phyloP scores from a whole-genome alignment of 1,140 invertebrate species.

The Drosophila kanapiae region DNA sequence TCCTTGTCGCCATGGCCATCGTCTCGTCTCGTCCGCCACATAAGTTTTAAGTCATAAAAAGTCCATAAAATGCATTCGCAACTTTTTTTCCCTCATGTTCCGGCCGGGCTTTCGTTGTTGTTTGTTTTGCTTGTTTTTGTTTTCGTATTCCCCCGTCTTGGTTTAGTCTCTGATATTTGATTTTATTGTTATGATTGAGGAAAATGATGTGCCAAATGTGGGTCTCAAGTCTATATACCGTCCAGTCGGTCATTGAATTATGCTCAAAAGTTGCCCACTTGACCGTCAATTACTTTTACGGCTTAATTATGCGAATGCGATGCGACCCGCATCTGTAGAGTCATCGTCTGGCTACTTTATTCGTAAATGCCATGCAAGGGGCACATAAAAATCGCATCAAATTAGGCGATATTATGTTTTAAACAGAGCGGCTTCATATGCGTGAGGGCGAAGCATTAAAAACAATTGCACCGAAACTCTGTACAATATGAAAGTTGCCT shows the following conservation, averaged over 20 bases:
- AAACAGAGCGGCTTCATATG: slow-evolving; percentile 7
- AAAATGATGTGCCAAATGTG: slow-evolving; percentile 79
- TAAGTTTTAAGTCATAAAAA: slow-evolving; percentile 83
- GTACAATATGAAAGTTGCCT: slow-evolving; percentile 25
- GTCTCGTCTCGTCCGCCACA: slow-evolving; percentile 48
- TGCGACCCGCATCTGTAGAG: slow-evolving; percentile 54
- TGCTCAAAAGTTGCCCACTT: slow-evolving; percentile 73
- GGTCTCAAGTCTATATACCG: slow-evolving; percentile 10
- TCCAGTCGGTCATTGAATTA: slow-evolving; percentile 60
- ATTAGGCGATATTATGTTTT: slow-evolving; percentile 19
- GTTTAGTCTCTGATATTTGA: slow-evolving; percentile 64
- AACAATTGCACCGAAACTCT: slow-evolving; percentile 28
- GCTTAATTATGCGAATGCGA: slow-evolving; percentile 71
- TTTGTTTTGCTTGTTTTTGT: slow-evolving; percentile 43
- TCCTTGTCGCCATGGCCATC: slow-evolving; percentile 28
- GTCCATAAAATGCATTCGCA: slow-evolving; percentile 80
- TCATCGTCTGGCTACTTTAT: slow-evolving; percentile 20
- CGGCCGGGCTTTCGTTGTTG: slow-evolving; percentile 12
- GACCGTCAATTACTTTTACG: slow-evolving; percentile 76
- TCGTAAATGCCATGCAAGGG: slow-evolving; percentile 57
- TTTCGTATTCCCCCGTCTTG: slow-evolving; percentile 23
- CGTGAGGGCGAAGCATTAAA: slow-evolving; percentile 62
- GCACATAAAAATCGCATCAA: slow-evolving; percentile 68
- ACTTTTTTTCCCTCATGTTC: slow-evolving; percentile 48
- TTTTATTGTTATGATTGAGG: slow-evolving; percentile 77